Percentiles rank a stretch among this genome's conserved stretches.
These are phyloP conservation scores for Deilephila elpenor DNA, from an alignment of 2,888 invertebrate genomes.

Conservation along the genomic window DNA sequence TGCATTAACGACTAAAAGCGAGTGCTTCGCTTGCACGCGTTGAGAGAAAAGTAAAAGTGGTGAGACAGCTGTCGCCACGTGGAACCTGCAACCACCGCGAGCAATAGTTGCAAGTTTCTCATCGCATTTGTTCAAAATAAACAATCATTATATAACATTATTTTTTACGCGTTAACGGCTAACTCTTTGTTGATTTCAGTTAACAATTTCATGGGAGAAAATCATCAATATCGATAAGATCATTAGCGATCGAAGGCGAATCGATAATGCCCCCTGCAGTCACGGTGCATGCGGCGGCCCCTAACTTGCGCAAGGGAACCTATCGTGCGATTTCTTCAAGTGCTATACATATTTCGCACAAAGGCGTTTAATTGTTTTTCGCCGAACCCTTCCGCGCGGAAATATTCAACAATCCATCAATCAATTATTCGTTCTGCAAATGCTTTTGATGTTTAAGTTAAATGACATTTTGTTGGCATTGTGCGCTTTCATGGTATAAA, in stretches of 20 bases:
- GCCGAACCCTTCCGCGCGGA: conserved; percentile 61
- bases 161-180: conserved; percentile 53
- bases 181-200: conserved; percentile 64
- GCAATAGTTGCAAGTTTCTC: background rate
- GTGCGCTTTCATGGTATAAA: conserved; percentile 43
- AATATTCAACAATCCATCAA: conserved; percentile 67
- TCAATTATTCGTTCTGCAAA: conserved; percentile 76
- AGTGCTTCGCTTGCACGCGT: conserved; percentile 46
- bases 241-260: conserved; percentile 73
- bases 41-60: conserved; percentile 81
- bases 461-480: conserved; percentile 47
- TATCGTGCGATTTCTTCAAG: conserved; percentile 56
- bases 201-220: conserved; percentile 58
- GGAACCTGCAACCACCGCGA: conserved; percentile 39
- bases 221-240: conserved; percentile 63
- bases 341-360: conserved; percentile 63
- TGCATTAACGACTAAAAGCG: conserved; percentile 34
- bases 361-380: conserved; percentile 74
- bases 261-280: conserved; percentile 65
- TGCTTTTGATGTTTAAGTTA: conserved; percentile 50
- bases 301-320: conserved; percentile 55
- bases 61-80: conserved; percentile 62
- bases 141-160: conserved; percentile 38
- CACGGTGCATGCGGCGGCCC: conserved; percentile 50
- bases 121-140: conserved; percentile 18